Evolutionary conservation across 2,113 vertebrate genomes (phyloP).

Genomic region (Gymnogyps californianus): DNA sequence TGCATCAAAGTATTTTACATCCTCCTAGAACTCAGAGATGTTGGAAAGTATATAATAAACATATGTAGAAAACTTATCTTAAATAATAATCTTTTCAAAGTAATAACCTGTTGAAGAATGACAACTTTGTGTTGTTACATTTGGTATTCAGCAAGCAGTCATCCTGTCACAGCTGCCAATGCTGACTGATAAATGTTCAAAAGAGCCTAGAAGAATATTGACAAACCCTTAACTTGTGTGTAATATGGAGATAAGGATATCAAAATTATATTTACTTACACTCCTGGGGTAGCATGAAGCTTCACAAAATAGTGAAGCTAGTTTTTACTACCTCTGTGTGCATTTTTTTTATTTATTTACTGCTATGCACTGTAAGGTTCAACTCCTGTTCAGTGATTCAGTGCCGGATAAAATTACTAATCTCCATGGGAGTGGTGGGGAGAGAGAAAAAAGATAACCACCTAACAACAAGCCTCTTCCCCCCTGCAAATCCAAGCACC

Average conservation of each 20-base stretch:
- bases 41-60: constrained; percentile 45
- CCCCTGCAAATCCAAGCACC: not conserved
- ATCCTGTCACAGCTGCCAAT: constrained; percentile 66
- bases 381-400: not conserved
- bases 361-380: not conserved
- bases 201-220: constrained; percentile 71
- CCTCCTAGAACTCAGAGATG: constrained; percentile 33
- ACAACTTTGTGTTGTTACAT: constrained; percentile 51
- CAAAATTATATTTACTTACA: constrained; percentile 70
- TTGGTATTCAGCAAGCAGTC: constrained; percentile 65
- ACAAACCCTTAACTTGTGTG: constrained; percentile 70
- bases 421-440: not conserved
- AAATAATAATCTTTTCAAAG: constrained; percentile 70
- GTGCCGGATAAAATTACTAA: not conserved
- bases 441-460: not conserved
- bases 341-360: constrained; percentile 7
- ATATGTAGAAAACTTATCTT: constrained; percentile 65
- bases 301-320: constrained; percentile 30
- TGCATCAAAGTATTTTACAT: constrained; percentile 62
- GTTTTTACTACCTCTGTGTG: constrained; percentile 13
- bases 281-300: constrained; percentile 13
- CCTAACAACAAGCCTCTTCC: not conserved
- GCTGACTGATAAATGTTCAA: constrained; percentile 73
- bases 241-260: constrained; percentile 71
- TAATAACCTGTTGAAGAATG: constrained; percentile 74